Percentiles rank a stretch among this genome's conserved stretches.
phyloP scores from a whole-genome alignment of 2,888 invertebrate genomes.

The Macroteleia sp. region DNA sequence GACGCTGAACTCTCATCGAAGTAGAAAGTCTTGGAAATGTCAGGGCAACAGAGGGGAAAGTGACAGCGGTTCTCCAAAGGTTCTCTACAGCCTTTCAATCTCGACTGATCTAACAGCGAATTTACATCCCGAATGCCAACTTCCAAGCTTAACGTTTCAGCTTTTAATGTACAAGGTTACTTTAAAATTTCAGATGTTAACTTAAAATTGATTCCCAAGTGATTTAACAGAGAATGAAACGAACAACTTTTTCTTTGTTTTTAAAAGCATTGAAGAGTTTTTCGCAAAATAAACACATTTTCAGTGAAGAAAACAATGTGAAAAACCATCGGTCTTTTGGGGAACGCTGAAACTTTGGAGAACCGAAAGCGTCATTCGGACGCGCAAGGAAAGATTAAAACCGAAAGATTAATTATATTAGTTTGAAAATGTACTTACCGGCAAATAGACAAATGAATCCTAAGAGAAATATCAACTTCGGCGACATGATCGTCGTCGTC shows the following conservation, averaged over 20 bases:
- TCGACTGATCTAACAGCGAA: constrained; percentile 31
- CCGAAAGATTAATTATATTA: too few relatives aligned
- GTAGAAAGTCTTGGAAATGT: constrained; percentile 83
- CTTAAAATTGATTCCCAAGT: too few relatives aligned
- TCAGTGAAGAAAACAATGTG: too few relatives aligned
- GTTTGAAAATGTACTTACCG: constrained; percentile 78
- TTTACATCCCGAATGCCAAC: constrained; percentile 29
- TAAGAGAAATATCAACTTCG: constrained; percentile 78
- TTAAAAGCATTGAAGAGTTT: too few relatives aligned
- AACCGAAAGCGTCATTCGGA: constrained; percentile 8
- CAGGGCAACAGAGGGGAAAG: constrained; percentile 79
- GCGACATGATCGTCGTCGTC: constrained; percentile 80
- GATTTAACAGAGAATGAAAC: too few relatives aligned
- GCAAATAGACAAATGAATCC: constrained; percentile 78
- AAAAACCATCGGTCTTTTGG: too few relatives aligned
- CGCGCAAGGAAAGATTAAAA: too few relatives aligned
- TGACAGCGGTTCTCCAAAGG: constrained; percentile 76
- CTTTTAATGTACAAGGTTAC: neutral
- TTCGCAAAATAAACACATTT: too few relatives aligned
- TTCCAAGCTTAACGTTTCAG: neutral
- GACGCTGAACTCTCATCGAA: constrained; percentile 79
- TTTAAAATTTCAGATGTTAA: too few relatives aligned
- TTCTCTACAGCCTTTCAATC: constrained; percentile 60
- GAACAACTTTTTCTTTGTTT: too few relatives aligned
- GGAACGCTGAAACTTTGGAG: neutral